Base-by-base conservation (phyloP, 2,113 vertebrate species). In the Pseudopipra pipra region DNA sequence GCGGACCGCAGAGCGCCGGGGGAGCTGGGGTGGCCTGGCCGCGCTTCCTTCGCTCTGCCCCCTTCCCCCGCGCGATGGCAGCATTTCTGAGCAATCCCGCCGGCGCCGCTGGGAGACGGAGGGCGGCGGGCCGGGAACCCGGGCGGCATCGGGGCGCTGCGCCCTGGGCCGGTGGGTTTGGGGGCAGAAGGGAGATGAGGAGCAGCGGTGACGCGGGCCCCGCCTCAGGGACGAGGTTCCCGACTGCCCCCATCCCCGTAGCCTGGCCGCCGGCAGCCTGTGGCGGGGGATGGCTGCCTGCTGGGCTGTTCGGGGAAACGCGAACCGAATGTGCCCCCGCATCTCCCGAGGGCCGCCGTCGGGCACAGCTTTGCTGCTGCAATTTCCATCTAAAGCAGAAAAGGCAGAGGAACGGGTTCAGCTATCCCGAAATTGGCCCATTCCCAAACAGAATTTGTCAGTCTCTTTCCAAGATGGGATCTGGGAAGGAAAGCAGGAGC, bases 331-430 rank as follows among this genome's bases (percentile, higher is more conserved):
- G 56, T 19, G 19, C 3, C n/a, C 21, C 8, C 5, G 23, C 9
- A 2, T 3, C 9, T 63, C 28, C 74, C 15, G 11, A 5, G 27
- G 18, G 31, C 23, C 14, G 1, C 1, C 22, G 4, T 2, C 8
- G 1, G 1, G 46, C n/a, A 0, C 16, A 0, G 28, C 1, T 17
- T 21, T 15, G 1, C 33, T 7, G 68, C 11, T 1, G 61, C 27
- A 0, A 15, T 1, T 11, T 27, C 35, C 14, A 1, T 0, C 61
- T 2, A 4, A 33, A 39, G 78, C 7, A 0, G 58, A 7, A 18
- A 39, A 39, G 39, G 35, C 2, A 0, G 13, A 4, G 23, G 25
- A 18, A 3, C 1, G 3, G 9, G 11, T 3, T 41, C 59, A 6
- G 44, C 33, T 52, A 1, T 12, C 37, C 74, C 4, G 1, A 39